Evolutionary conservation across 2,888 invertebrate genomes (phyloP), one percentile per base, ranked within the genome.

Genomic region (Biston betularia): DNA sequence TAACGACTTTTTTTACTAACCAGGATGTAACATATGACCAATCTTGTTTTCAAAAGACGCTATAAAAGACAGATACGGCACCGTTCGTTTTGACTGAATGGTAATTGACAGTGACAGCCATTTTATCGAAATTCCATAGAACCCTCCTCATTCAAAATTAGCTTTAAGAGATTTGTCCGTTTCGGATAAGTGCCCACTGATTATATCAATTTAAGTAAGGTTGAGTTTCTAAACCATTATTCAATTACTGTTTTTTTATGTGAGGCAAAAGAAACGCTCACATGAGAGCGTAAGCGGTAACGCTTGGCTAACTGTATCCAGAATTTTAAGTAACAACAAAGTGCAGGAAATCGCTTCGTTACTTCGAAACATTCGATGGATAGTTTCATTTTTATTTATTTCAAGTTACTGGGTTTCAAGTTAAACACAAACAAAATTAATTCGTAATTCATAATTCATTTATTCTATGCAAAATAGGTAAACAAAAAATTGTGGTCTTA

Each of bases 121-220:
- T 49, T 58, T 58, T 49, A 58, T 58, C 58, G 58, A 58, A 58
- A 38, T 49, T 50, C 58, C 24, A 33, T 9, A 24, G 35, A n/a
- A 58, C 58, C 58, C 49, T 58, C 58, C n/a, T 58, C 58, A 58
- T 58, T 58, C 49, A 24, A 58, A 58, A 58, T 58, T 58, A 49
- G 49, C 58, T 48, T 49, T 50, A 58, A 58, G 48, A 40, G 58
- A 58, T 49, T 58, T 49, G 48, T 49, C 40, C 40, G 58, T 35
- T 33, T 48, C 40, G 9, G 24, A 58, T 58, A 49, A 49, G 14
- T 42, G 33, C 40, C 49, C 42, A 33, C 40, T 49, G 58, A 49
- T 49, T 58, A 42, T 40, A 42, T 58, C 49, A 40, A 58, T 42
- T 24, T 15, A 40, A 49, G 42, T 6, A 58, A 49, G 24, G 12